Conservation (phyloP, 2,888 invertebrate species). For the Drosophila paranaensis region DNA sequence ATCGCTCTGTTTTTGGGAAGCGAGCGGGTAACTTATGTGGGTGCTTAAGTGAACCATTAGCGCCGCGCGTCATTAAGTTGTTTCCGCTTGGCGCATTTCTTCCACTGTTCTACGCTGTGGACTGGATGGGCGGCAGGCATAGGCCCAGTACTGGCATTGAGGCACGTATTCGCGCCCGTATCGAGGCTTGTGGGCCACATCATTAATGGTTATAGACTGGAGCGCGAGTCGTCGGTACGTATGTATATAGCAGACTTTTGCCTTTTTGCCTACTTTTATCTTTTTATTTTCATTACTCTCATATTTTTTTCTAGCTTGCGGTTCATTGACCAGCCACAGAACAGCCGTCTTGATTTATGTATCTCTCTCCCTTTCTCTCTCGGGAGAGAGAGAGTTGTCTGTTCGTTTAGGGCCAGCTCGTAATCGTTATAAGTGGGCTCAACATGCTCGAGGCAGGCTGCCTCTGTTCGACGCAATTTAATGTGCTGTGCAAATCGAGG, state of each 20-base stretch:
- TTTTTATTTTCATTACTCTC: conserved; percentile 18
- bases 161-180: conserved; percentile 54
- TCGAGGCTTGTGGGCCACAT: conserved; percentile 68
- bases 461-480: conserved; percentile 56
- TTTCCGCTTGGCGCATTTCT: conserved; percentile 80
- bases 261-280: conserved; percentile 24
- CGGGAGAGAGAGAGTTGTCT: conserved; percentile 16
- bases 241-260: conserved; percentile 14
- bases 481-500: conserved; percentile 43
- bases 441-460: conserved; percentile 39
- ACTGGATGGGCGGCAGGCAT: conserved; percentile 9
- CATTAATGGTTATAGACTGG: conserved; percentile 75
- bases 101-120: conserved; percentile 56
- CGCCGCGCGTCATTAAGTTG: conserved; percentile 81
- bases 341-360: conserved; percentile 68
- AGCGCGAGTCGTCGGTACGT: conserved; percentile 7
- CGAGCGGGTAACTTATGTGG: conserved; percentile 71
- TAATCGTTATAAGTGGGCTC: conserved; percentile 62
- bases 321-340: conserved; percentile 69
- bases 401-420: conserved; percentile 30
- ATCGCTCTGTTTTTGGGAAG: conserved; percentile 51
- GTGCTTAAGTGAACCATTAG: conserved; percentile 82
- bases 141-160: conserved; percentile 49
- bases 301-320: conserved; percentile 28
- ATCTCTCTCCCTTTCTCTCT: not conserved